A percentile compares a stretch with the other conserved stretches of the same genome.
Evolutionary conservation across 2,797 vertebrate species (phyloP).

Genomic region (Stomatorhinus walkeri): DNA sequence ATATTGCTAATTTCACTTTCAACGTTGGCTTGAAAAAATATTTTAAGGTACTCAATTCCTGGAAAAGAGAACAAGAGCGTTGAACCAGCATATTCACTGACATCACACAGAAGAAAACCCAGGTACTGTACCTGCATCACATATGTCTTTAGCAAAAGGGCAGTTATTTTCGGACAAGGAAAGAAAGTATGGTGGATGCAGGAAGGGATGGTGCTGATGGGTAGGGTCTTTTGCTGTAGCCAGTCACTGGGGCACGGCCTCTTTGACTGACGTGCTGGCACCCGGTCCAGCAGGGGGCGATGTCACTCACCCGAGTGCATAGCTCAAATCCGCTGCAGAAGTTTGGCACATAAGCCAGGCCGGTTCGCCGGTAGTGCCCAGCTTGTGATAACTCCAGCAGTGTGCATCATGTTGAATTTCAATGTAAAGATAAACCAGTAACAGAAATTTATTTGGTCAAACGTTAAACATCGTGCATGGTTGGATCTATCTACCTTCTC

Average conservation of each 20-base stretch:
- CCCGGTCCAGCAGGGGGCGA: neutral
- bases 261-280: neutral
- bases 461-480: neutral
- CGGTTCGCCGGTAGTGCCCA: neutral
- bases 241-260: neutral
- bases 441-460: neutral
- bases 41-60: neutral
- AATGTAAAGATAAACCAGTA: neutral
- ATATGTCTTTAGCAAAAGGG: conserved; percentile 1
- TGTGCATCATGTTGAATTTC: neutral
- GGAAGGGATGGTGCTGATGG: neutral
- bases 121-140: neutral
- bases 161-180: neutral
- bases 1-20: conserved; percentile 47
- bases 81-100: neutral
- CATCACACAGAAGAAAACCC: neutral
- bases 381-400: neutral
- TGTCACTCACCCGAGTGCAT: neutral
- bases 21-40: neutral
- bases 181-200: neutral
- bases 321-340: neutral
- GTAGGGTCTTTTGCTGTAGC: neutral
- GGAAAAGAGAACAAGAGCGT: neutral
- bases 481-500: neutral
- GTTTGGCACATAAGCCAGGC: neutral